phyloP scores from a whole-genome alignment of 2,888 invertebrate genomes.

The Gastracanthus pulcherrimus region DNA sequence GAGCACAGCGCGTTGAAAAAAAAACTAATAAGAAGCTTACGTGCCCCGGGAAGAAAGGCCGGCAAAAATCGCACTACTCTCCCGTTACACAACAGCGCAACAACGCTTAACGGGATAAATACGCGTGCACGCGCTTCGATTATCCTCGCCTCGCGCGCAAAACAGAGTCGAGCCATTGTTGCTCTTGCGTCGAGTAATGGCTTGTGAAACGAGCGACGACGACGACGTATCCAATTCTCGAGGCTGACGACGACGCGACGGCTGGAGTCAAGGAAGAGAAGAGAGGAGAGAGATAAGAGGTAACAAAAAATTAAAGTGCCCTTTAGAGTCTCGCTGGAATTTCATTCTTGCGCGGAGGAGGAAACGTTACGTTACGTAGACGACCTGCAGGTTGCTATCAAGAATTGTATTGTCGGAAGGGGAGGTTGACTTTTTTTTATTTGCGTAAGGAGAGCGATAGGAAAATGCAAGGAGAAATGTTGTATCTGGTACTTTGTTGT shows the following conservation, averaged over 20 bases:
- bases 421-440: too few species aligned
- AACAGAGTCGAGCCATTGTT: constrained; percentile 57
- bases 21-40: not conserved
- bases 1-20: not conserved
- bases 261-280: not conserved
- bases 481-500: too few species aligned
- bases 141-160: constrained; percentile 47
- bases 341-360: not conserved
- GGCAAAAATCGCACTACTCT: not conserved
- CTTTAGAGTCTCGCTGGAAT: constrained; percentile 4
- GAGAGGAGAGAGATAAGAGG: not conserved
- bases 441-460: too few species aligned
- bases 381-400: constrained; percentile 7
- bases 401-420: not conserved
- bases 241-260: not conserved
- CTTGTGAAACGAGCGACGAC: constrained; percentile 58
- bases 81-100: too few species aligned
- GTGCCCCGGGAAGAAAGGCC: not conserved
- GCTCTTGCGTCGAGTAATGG: constrained; percentile 58
- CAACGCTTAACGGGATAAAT: constrained; percentile 46
- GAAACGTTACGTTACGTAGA: not conserved
- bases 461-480: too few species aligned
- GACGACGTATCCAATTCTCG: not conserved
- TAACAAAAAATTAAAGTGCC: constrained; percentile 5
- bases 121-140: constrained; percentile 48